Evolutionary conservation across 1,140 invertebrate genomes (phyloP).

Genomic region (Anastrepha obliqua): DNA sequence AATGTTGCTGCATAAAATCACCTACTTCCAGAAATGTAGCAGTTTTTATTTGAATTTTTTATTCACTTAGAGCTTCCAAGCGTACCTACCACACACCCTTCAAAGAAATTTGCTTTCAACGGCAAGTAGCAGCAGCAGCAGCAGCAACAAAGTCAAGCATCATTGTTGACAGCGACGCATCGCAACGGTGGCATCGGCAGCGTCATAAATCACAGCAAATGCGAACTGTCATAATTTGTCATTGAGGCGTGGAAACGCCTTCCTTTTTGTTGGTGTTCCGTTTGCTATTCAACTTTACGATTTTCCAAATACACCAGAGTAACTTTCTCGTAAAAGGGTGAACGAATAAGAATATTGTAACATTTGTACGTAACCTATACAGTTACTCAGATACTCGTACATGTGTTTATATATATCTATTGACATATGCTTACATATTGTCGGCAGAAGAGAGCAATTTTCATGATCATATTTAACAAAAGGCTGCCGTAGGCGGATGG

Average conservation of each 20-base stretch:
- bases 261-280: conserved; percentile 51
- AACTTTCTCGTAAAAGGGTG: background rate
- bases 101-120: background rate
- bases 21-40: background rate
- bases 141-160: conserved; percentile 28
- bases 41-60: conserved; percentile 30
- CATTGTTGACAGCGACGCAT: conserved; percentile 44
- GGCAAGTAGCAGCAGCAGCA: background rate
- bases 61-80: background rate
- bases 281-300: background rate
- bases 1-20: conserved; percentile 44
- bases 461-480: too few relatives aligned
- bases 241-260: conserved; percentile 58
- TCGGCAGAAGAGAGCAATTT: too few relatives aligned
- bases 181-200: conserved; percentile 38
- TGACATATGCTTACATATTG: background rate
- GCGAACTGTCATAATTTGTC: conserved; percentile 59
- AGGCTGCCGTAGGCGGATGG: too few relatives aligned
- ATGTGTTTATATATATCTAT: background rate
- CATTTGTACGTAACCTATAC: background rate
- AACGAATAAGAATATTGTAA: background rate
- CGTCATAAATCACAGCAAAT: conserved; percentile 52
- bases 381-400: too few relatives aligned
- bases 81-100: background rate
- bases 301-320: background rate